These are phyloP conservation scores for Norana najaformis DNA, from an alignment of 2,888 invertebrate species.

Conservation along the genomic window DNA sequence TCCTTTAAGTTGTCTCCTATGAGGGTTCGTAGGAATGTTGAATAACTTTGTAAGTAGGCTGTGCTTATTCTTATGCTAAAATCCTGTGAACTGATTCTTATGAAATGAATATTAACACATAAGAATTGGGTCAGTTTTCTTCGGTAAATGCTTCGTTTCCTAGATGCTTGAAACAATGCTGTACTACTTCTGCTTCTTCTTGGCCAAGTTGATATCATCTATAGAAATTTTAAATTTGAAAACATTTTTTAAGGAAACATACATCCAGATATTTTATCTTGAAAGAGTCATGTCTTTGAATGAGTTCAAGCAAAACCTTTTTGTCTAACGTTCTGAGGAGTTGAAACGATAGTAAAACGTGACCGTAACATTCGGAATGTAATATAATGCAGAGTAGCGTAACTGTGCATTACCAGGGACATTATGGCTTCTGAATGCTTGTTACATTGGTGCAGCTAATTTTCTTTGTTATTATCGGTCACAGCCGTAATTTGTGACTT, in stretches of 20 bases:
- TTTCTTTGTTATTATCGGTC: not conserved
- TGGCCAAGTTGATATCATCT: not conserved
- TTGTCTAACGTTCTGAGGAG: not conserved
- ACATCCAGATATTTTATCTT: too few species aligned
- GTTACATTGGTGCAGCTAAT: not conserved
- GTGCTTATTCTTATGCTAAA: not conserved
- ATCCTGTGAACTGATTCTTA: too few species aligned
- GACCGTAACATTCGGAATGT: not conserved
- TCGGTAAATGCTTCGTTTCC: not conserved
- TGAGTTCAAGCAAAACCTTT: too few species aligned
- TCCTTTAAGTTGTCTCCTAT: not conserved
- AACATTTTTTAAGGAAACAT: too few species aligned
- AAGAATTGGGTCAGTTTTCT: not conserved
- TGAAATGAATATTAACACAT: too few species aligned
- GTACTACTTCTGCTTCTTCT: not conserved
- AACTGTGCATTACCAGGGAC: not conserved
- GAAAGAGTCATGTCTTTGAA: too few species aligned
- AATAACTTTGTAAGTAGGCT: too few species aligned
- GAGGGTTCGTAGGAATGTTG: not conserved
- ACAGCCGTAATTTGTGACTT: not conserved
- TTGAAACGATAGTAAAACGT: not conserved
- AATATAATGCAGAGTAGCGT: not conserved
- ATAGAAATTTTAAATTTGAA: not conserved
- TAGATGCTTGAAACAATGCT: not conserved
- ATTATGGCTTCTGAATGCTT: not conserved